Evolutionary conservation across 2,797 vertebrate genomes (phyloP), one percentile per base, ranked within the genome.

Genomic region (Antrozous pallidus): DNA sequence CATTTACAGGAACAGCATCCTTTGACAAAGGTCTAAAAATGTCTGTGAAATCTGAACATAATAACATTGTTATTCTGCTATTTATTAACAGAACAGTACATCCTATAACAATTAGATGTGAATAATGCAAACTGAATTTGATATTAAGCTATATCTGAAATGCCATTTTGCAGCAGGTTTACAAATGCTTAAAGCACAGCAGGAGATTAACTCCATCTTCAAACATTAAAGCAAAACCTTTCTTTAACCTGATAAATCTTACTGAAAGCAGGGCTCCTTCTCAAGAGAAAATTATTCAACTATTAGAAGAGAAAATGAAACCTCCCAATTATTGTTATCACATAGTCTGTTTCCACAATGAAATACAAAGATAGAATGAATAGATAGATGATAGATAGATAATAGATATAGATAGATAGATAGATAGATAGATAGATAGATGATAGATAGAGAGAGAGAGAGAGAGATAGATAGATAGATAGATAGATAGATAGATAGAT

Each of bases 141-240:
- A 97, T 98, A 98, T 98, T 98, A 98, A 98, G 97, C 98, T 97
- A 96, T 98, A 98, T 98, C 98, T 98, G 97, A 98, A 98, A 98
- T 98, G 95, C 97, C 97, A 98, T 97, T 98, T 98, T 98, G 97
- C 97, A 96, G 98, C 97, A 98, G 98, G 96, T 98, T 98, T 98
- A 98, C 97, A 98, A 96, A 98, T 98, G 97, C 97, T 98, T 98
- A 97, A 98, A 97, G 97, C 98, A 98, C 98, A 98, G 98, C 97
- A 71, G 98, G 98, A 98, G 97, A 97, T 97, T 98, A 98, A 98
- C 97, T 97, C 97, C 71, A 22, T 98, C 97, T 98, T 98, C 98
- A 98, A 98, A 98, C 98, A 98, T 98, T 98, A 98, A 98, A 98
- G 97, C 97, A 98, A 98, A 98, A 97, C 97, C 98, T 98, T 98